phyloP scores from a whole-genome alignment of 2,797 vertebrate species.

The Anguilla anguilla region DNA sequence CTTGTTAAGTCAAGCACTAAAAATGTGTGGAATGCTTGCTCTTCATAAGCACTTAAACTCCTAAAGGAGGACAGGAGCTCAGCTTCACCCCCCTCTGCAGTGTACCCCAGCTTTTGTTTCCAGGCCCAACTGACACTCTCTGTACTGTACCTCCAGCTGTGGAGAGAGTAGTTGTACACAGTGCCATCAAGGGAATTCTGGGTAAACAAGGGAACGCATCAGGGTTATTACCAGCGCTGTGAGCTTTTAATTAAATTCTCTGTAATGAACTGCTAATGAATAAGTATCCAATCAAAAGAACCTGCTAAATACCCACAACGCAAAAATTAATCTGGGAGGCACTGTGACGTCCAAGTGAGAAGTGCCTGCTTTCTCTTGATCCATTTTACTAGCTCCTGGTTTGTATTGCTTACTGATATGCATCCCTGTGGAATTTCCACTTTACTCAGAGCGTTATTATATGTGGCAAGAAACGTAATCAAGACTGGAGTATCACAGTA shows the following conservation, averaged over 20 bases:
- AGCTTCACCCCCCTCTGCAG: not conserved
- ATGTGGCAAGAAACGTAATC: not conserved
- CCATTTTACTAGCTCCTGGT: not conserved
- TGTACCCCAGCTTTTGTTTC: not conserved
- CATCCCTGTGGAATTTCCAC: not conserved
- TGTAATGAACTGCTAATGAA: conserved; percentile 80
- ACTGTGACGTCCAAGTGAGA: not conserved
- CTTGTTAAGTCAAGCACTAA: not conserved
- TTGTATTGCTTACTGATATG: not conserved
- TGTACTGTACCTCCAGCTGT: conserved; percentile 4
- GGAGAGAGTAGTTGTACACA: not conserved
- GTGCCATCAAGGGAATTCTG: conserved; percentile 18
- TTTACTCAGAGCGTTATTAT: conserved; percentile 24
- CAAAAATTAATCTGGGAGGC: conserved; percentile 21
- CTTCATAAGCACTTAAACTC: not conserved
- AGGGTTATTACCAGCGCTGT: conserved; percentile 57
- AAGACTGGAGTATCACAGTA: conserved; percentile 4
- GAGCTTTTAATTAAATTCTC: conserved; percentile 78
- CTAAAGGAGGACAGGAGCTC: not conserved
- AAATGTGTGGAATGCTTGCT: not conserved
- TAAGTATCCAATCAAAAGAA: conserved; percentile 77
- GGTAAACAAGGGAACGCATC: conserved; percentile 48
- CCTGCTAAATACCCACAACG: conserved; percentile 68
- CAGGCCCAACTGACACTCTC: conserved; percentile 20
- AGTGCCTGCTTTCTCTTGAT: not conserved